phyloP scores from a whole-genome alignment of 1,140 invertebrate species.

The Yoshiicerus persimilis region DNA sequence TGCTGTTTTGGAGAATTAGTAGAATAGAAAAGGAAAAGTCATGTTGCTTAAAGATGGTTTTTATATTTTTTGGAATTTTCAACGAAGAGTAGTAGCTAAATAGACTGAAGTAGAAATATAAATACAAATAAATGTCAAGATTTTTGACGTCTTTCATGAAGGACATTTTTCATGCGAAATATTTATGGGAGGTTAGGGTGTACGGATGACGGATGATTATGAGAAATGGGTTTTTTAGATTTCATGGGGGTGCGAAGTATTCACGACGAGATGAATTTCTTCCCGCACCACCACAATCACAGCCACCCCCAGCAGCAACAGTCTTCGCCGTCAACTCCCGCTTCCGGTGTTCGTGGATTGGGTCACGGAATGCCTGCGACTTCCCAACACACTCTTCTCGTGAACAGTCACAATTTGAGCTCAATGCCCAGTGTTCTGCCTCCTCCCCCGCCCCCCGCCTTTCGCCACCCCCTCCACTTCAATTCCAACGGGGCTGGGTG shows the following conservation, averaged over 20 bases:
- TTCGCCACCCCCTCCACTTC: conserved; percentile 4
- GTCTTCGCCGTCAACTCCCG: conserved; percentile 41
- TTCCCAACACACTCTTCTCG: neutral
- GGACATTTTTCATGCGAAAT: no score
- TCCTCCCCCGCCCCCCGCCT: neutral
- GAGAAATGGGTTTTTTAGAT: neutral
- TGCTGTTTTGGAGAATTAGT: no score
- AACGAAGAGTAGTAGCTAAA: no score
- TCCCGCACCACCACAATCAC: conserved; percentile 15
- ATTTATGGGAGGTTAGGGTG: no score
- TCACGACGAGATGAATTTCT: conserved; percentile 43
- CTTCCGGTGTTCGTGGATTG: conserved; percentile 15
- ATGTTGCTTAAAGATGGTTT: no score
- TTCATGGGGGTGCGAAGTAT: conserved; percentile 41
- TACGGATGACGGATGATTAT: no score
- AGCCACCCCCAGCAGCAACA: neutral
- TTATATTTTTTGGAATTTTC: no score
- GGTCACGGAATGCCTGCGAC: neutral
- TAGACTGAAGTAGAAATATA: no score
- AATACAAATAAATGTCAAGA: no score
- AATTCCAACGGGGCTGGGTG: neutral
- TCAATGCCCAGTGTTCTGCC: conserved; percentile 21
- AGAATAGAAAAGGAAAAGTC: no score
- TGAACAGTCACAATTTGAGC: conserved; percentile 3
- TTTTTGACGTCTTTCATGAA: no score